These are phyloP conservation scores for Telenomus remus DNA, from an alignment of 1,140 invertebrate species.

Conservation along the genomic window DNA sequence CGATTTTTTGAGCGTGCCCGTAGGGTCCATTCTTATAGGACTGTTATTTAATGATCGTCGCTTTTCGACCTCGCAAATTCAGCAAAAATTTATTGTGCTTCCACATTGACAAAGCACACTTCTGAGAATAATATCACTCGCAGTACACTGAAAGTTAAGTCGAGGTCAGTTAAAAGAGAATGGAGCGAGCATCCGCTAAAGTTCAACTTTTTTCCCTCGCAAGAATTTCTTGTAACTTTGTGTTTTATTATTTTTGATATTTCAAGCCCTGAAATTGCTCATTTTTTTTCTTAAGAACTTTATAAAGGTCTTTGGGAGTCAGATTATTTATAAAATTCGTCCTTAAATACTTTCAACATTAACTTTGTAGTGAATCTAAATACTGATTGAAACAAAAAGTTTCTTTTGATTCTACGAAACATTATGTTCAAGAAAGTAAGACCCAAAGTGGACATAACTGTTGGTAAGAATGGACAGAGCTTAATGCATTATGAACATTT, in stretches of 20 bases:
- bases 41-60: constrained; percentile 19
- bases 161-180: background rate
- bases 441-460: too few relatives aligned
- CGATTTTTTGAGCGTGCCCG: constrained; percentile 10
- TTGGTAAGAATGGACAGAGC: too few relatives aligned
- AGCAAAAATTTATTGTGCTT: constrained; percentile 14
- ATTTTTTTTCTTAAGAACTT: too few relatives aligned
- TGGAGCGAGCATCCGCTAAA: background rate
- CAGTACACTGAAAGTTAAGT: constrained; percentile 3
- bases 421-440: too few relatives aligned
- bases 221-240: too few relatives aligned
- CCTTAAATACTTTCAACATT: too few relatives aligned
- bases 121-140: constrained; percentile 13
- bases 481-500: too few relatives aligned
- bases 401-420: too few relatives aligned
- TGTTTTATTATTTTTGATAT: constrained; percentile 1
- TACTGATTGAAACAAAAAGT: too few relatives aligned
- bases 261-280: background rate
- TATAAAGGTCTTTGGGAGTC: too few relatives aligned
- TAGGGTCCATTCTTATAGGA: constrained; percentile 7
- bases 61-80: constrained; percentile 13
- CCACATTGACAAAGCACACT: constrained; percentile 6
- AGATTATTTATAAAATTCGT: too few relatives aligned
- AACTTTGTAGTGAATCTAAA: too few relatives aligned
- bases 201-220: background rate